Evolutionary conservation across 2,797 vertebrate species (phyloP), one percentile per base, ranked within the genome.

Genomic region (Neosalanx taihuensis): DNA sequence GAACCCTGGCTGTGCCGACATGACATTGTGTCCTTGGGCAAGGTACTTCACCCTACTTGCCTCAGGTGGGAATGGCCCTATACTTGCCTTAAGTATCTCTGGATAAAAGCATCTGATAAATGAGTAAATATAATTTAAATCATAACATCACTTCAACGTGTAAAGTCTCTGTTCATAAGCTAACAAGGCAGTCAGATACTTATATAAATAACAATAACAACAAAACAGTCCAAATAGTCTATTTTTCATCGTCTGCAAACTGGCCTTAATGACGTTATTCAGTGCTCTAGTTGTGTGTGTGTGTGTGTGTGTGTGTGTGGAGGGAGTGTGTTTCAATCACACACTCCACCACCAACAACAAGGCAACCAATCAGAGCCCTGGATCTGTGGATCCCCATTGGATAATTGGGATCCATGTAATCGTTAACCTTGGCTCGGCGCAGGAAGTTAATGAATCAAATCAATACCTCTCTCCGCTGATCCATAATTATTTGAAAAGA

Each of bases 401-500:
- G 88, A 86, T 96, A 96, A 97, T 95, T 96, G 95, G 95, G 93
- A 96, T 95, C 90, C 93, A 93, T 94, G 92, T 95, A 95, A 95
- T 97, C 92, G 95, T 97, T 97, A 97, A 97, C 96, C 96, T 98
- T 97, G 94, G 92, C 94, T 94, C 92, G 89, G 89, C 91, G 91
- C 92, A 90, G 87, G 94, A 93, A 91, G 93, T 94, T 97, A 97
- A 99, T 97, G 95, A 98, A 96, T 96, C 93, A 97, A 97, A 97
- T 97, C 96, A 96, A 97, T 98, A 98, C 94, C 89, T 91, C 93
- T 96, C 92, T 96, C 94, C 93, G 93, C 95, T 96, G 95, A 97
- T 98, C 95, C 95, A 96, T 96, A 96, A 96, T 97, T 97, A 97
- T 97, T 96, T 95, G 95, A 97, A 95, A 96, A 96, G 94, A 97